Evolutionary conservation across 2,888 invertebrate genomes (phyloP), one percentile per base, ranked within the genome.

Genomic region (Chaitophorus viminalis): DNA sequence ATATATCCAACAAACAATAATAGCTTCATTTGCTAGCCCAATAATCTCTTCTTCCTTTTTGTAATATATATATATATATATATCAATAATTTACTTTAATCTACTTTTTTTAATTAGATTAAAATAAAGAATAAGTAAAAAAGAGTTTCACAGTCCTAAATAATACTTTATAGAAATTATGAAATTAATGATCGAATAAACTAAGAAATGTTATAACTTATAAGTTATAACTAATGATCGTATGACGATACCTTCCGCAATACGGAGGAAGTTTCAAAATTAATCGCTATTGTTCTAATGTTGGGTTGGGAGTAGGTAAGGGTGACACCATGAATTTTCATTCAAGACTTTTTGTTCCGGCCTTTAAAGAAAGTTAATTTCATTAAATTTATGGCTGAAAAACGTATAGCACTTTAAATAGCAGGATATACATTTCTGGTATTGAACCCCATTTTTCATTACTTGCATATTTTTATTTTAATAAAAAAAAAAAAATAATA

Each of bases 111-210:
- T 17, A 31, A 70, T 17, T 33, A 6, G 1, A 33, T 18, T 60
- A 65, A 84, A 83, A 60, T 46, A 2, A 46, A 46, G 1, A 46
- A 46, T 46, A 76, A 60, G 8, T 46, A 46, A 25, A 9, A 76
- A 46, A 72, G 29, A 8, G 31, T 36, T 83, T 36, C 4, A 21
- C 6, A 5, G n/a, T 60, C 36, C 25, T 65, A 68, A 17, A 25
- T 76, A 76, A 76, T 76, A 46, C 25, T 33, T n/a, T 25, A 68
- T 29, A 25, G 8, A 84, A 84, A 65, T 84, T 65, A 76, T 33
- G 39, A 76, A 76, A 84, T 76, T 76, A 84, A 84, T 68, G 29
- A 76, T 84, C 76, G 31, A 65, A 76, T 83, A 68, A 76, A 84
- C 75, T 75, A 65, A 25, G 18, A 65, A 2, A 65, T 86, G 36